Percentiles rank a stretch among this genome's conserved stretches.
Evolutionary conservation across 2,797 vertebrate species (phyloP).

Genomic region (Chlorospingus flavigularis): DNA sequence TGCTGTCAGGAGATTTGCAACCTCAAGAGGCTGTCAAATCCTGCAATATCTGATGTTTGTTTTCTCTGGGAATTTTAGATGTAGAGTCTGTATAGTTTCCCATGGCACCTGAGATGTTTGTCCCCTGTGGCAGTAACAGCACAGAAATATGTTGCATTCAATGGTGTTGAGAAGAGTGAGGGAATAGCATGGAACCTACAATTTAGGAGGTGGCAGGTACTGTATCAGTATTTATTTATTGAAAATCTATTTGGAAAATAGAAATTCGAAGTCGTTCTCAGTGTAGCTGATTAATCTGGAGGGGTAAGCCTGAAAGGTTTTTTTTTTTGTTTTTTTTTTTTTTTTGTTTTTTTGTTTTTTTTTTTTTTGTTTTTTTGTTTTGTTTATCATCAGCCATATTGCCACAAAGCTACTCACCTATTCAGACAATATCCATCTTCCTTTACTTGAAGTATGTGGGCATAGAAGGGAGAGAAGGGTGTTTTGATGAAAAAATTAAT

Average conservation of each 20-base stretch:
- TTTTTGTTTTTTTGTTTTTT: neutral
- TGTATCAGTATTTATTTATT: neutral
- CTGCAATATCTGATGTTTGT: neutral
- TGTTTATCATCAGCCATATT: neutral
- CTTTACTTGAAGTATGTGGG: neutral
- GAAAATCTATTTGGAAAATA: neutral
- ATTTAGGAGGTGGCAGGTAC: neutral
- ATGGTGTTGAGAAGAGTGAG: neutral
- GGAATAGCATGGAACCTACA: fast-evolving
- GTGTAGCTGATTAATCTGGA: neutral
- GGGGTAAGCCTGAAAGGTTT: neutral
- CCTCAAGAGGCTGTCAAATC: neutral
- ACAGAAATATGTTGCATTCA: neutral
- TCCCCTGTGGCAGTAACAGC: no score
- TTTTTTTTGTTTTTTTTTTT: neutral
- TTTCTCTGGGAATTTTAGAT: neutral
- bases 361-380: neutral
- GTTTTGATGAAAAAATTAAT: conserved; percentile 18
- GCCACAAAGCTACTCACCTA: neutral
- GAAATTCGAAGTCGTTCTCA: neutral
- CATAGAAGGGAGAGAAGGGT: neutral
- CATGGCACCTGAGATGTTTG: neutral
- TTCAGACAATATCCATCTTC: neutral
- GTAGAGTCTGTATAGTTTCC: neutral
- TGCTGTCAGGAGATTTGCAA: neutral